Percentiles rank a stretch among this genome's conserved stretches.
Evolutionary conservation across 1,140 invertebrate genomes (phyloP).

Genomic region (Panagrolaimus sp.): DNA sequence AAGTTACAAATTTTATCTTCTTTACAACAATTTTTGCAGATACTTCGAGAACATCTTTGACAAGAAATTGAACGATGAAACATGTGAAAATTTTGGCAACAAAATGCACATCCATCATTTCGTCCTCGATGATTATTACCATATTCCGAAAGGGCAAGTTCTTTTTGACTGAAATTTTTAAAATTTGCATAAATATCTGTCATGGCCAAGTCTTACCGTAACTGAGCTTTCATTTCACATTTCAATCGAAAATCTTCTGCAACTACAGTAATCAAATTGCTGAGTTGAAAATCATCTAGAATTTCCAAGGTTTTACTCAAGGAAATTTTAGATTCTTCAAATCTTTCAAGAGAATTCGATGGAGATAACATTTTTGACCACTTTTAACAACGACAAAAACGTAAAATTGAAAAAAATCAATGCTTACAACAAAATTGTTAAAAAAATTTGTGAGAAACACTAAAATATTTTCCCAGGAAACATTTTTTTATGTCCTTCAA

Average conservation of each 20-base stretch:
- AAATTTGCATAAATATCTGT: neutral
- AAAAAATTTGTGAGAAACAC: too few species aligned
- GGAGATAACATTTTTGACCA: neutral
- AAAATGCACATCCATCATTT: slow-evolving; percentile 11
- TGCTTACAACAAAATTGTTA: too few species aligned
- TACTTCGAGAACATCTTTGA: neutral
- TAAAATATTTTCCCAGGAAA: too few species aligned
- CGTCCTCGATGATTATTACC: neutral
- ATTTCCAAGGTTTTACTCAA: neutral
- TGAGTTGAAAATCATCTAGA: slow-evolving; percentile 1
- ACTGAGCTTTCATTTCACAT: neutral
- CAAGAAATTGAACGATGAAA: neutral
- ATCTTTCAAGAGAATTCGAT: neutral
- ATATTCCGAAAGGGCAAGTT: neutral
- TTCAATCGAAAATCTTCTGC: slow-evolving; percentile 6
- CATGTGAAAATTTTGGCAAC: slow-evolving; percentile 1
- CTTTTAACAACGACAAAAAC: too few species aligned
- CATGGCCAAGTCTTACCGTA: neutral
- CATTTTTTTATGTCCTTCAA: too few species aligned
- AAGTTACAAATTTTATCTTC: neutral
- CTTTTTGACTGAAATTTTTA: neutral
- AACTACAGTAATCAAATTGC: neutral
- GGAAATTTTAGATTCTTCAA: neutral
- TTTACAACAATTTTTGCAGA: neutral
- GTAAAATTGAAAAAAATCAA: too few species aligned